Evolutionary conservation across 2,888 invertebrate genomes (phyloP), one percentile per base, ranked within the genome.

Genomic region (Germaria angustata): DNA sequence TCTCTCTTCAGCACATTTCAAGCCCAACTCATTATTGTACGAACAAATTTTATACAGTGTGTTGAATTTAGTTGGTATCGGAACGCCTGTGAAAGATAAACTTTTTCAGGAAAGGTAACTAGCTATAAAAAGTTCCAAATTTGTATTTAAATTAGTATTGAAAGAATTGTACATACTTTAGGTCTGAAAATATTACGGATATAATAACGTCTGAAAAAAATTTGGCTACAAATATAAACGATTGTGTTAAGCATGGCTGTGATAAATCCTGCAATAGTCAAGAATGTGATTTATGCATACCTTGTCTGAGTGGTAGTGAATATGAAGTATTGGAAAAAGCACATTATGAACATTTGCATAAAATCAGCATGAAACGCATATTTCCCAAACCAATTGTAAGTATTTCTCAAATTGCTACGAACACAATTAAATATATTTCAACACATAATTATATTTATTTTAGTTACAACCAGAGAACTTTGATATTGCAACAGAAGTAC

Each of bases 31-130:
- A 83, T 90, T 97, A 32, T 91, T 99, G 0, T 99, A 99, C 88
- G 97, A 98, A 87, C 98, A 99, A 92, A 96, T 99, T 0, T 87
- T 99, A 11, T 97, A 95, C 90, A 97, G 95, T 90, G 89, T 96
- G 32, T 93, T 98, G 69, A 93, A 95, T 24, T 89, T 99, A 41
- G 94, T 96, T 7, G 98, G 98, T 0, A 91, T 98, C 11, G 93
- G 93, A 4, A 92, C 92, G 69, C 90, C 92, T 87, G 87, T 93
- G 0, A 88, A 88, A 15, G 91, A 91, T 68, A 86, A 90, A 72
- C 90, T 92, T 15, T 87, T 92, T 51, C 5, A 51, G 13, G 28
- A 55, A 3, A 55, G 32, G 53, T 55, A 55, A 15, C 0, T 17
- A 2, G 28, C 3, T 28, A 28, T 28, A 6, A 28, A 28, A 28